Evolutionary conservation across 2,888 invertebrate genomes (phyloP).

Genomic region (Epirrhoe tristata): DNA sequence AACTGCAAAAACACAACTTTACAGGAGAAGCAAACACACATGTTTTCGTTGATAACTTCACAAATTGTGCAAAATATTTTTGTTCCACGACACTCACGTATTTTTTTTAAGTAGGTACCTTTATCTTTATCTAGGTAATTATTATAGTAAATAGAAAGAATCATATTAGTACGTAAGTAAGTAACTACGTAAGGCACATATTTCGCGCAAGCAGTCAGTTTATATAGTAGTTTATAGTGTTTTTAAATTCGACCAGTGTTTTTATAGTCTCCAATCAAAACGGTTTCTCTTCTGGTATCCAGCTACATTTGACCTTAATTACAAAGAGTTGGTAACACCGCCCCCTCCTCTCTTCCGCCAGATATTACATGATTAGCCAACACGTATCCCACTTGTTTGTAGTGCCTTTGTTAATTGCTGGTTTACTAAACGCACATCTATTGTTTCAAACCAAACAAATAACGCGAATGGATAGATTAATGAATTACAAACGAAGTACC

Average conservation of each 20-base stretch:
- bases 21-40: too few relatives aligned
- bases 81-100: too few relatives aligned
- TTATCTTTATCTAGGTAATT: too few relatives aligned
- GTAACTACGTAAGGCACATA: too few relatives aligned
- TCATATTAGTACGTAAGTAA: too few relatives aligned
- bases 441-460: constrained; percentile 52
- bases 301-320: constrained; percentile 7
- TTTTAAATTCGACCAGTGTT: not conserved
- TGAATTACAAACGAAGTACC: not conserved
- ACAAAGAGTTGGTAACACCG: constrained; percentile 24
- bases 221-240: too few relatives aligned
- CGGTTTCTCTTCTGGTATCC: not conserved
- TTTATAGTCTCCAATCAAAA: not conserved
- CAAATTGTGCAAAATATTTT: too few relatives aligned
- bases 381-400: constrained; percentile 71
- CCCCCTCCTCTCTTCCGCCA: constrained; percentile 38
- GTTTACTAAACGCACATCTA: constrained; percentile 60
- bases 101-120: too few relatives aligned
- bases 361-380: constrained; percentile 80
- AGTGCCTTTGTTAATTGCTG: constrained; percentile 74
- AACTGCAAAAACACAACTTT: too few relatives aligned
- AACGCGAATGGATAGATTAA: constrained; percentile 31
- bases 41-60: too few relatives aligned
- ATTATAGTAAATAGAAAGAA: too few relatives aligned
- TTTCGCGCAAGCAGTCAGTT: too few relatives aligned